Evolutionary conservation across 2,797 vertebrate genomes (phyloP).

Genomic region (Chloroceryle amazona): DNA sequence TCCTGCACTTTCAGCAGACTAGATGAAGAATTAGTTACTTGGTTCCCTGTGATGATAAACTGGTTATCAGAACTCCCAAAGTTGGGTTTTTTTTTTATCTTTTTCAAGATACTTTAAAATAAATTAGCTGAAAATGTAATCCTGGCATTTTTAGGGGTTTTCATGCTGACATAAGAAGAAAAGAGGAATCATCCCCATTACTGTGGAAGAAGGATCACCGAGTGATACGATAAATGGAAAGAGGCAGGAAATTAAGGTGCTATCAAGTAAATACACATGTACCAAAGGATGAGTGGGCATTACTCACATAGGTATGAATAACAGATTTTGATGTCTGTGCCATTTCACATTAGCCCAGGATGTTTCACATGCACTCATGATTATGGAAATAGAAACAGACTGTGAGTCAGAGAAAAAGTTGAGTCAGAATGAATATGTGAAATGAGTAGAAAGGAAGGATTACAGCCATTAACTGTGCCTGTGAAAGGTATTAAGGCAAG

Average conservation of each 20-base stretch:
- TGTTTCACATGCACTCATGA: neutral
- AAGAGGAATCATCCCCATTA: neutral
- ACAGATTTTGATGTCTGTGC: conserved; percentile 35
- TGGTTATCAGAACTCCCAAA: neutral
- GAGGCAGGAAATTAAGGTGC: conserved; percentile 15
- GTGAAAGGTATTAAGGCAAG: conserved; percentile 21
- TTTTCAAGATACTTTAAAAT: neutral
- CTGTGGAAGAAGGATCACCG: neutral
- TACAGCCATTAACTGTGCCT: neutral
- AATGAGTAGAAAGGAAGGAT: conserved; percentile 54
- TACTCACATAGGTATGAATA: conserved; percentile 69
- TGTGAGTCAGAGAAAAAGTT: conserved; percentile 64
- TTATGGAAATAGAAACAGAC: conserved; percentile 50
- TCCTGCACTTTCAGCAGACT: neutral
- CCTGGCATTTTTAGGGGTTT: neutral
- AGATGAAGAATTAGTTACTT: neutral
- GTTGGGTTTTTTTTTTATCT: neutral
- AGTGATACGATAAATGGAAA: neutral
- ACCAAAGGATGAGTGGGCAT: neutral
- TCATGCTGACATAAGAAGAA: neutral
- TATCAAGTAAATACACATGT: neutral
- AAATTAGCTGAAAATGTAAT: neutral
- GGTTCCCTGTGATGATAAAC: neutral
- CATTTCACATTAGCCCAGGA: conserved; percentile 3
- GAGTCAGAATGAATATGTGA: conserved; percentile 64